phyloP scores from a whole-genome alignment of 2,113 vertebrate genomes.

The Odontophorus gujanensis region DNA sequence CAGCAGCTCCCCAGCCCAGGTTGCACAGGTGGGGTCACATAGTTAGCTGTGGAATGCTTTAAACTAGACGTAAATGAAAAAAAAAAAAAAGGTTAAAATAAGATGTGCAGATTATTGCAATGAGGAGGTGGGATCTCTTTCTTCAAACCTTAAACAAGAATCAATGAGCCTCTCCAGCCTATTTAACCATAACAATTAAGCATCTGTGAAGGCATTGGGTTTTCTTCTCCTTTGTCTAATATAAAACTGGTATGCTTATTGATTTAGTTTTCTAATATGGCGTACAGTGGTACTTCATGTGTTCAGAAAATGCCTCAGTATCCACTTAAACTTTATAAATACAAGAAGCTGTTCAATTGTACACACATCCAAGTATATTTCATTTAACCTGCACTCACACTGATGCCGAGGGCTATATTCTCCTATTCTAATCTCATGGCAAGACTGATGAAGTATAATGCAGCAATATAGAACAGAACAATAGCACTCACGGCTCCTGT shows the following conservation, averaged over 20 bases:
- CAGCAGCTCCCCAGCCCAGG: too few relatives aligned
- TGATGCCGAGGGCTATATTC: not conserved
- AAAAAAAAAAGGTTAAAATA: not conserved
- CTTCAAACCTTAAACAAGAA: not conserved
- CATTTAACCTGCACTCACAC: not conserved
- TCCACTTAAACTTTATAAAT: not conserved
- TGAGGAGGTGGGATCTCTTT: not conserved
- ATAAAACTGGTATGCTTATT: not conserved
- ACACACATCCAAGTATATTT: not conserved
- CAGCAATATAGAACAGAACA: not conserved
- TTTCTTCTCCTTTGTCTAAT: conserved; percentile 2
- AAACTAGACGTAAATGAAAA: not conserved
- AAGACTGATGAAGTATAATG: not conserved
- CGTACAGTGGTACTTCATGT: not conserved
- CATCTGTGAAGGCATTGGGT: not conserved
- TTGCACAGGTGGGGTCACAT: too few relatives aligned
- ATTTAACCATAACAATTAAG: not conserved
- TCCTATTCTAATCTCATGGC: not conserved
- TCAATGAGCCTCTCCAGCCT: not conserved
- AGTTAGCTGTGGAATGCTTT: not conserved
- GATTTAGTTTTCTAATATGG: not conserved
- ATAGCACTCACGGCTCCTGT: not conserved
- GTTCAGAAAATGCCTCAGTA: not conserved
- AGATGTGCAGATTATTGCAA: not conserved
- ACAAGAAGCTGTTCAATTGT: not conserved